Evolutionary conservation across 2,888 invertebrate genomes (phyloP).

Genomic region (Epirrhoe alternata): DNA sequence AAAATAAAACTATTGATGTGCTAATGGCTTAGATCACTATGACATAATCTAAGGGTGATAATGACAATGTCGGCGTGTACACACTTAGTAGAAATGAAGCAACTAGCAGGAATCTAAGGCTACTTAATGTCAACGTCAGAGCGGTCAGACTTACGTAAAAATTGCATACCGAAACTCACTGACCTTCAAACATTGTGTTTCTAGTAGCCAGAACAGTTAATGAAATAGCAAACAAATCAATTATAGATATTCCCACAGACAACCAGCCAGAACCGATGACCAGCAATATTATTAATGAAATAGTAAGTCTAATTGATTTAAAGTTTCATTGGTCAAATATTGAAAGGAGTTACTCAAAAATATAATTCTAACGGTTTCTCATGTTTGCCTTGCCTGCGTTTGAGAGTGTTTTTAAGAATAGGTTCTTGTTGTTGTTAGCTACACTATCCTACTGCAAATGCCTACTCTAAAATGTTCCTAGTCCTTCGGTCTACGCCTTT

Average conservation of each 20-base stretch:
- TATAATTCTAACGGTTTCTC: no score
- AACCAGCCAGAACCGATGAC: constrained; percentile 12
- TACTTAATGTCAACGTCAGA: not conserved
- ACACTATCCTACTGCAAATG: no score
- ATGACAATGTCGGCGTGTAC: not conserved
- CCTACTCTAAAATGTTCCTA: no score
- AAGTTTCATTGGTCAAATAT: not conserved
- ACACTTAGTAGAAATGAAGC: not conserved
- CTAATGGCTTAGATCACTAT: not conserved
- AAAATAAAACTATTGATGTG: not conserved
- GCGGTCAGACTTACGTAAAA: constrained; percentile 2
- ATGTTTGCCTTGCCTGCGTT: no score
- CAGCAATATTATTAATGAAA: constrained; percentile 14
- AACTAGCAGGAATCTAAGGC: no score
- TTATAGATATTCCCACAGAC: constrained; percentile 17
- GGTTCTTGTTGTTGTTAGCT: no score
- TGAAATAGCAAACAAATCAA: constrained; percentile 22
- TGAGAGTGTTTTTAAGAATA: no score
- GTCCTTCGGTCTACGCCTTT: no score
- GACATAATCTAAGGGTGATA: not conserved
- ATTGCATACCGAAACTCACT: constrained; percentile 4
- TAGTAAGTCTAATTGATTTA: constrained; percentile 21
- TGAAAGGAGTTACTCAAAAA: no score
- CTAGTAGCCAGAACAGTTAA: constrained; percentile 12
- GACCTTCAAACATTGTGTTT: constrained; percentile 18